These are phyloP conservation scores for Temnopleurus reevesii DNA, from an alignment of 53 echinoderm and acorn worm genomes.

Conservation along the genomic window DNA sequence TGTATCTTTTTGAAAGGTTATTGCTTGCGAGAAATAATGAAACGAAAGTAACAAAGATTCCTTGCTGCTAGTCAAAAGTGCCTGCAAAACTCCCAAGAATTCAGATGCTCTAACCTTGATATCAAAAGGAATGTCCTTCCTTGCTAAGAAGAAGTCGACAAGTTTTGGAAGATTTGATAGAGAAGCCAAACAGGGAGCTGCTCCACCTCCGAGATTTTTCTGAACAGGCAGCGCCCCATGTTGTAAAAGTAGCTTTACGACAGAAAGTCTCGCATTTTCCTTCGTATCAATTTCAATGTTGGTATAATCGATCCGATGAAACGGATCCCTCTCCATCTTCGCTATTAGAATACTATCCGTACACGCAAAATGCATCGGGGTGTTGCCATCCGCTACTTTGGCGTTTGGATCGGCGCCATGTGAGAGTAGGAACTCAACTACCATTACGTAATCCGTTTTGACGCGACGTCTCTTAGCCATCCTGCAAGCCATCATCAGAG, in stretches of 20 bases:
- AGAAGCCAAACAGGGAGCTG: conserved; percentile 1
- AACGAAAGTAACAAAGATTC: too few species aligned
- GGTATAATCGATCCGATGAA: too few species aligned
- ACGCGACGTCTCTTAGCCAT: too few species aligned
- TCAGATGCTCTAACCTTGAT: conserved; percentile 4
- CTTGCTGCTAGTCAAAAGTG: neutral
- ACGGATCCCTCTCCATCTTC: too few species aligned
- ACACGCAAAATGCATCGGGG: conserved; percentile 8
- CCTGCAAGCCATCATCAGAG: neutral
- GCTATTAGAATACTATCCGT: too few species aligned
- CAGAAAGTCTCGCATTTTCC: too few species aligned
- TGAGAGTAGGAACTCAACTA: neutral
- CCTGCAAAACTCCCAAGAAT: neutral
- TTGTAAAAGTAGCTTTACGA: neutral
- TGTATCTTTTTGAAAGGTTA: neutral
- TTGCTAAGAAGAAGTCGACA: neutral
- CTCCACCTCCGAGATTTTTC: neutral
- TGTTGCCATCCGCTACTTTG: neutral
- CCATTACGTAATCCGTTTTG: neutral
- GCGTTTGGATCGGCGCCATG: conserved; percentile 10
- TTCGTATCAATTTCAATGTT: too few species aligned
- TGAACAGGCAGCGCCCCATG: neutral
- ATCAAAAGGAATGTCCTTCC: neutral
- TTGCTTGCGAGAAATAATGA: neutral
- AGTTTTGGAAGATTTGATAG: neutral